Evolutionary conservation across 2,113 vertebrate species (phyloP).

Genomic region (Alligator mississippiensis): DNA sequence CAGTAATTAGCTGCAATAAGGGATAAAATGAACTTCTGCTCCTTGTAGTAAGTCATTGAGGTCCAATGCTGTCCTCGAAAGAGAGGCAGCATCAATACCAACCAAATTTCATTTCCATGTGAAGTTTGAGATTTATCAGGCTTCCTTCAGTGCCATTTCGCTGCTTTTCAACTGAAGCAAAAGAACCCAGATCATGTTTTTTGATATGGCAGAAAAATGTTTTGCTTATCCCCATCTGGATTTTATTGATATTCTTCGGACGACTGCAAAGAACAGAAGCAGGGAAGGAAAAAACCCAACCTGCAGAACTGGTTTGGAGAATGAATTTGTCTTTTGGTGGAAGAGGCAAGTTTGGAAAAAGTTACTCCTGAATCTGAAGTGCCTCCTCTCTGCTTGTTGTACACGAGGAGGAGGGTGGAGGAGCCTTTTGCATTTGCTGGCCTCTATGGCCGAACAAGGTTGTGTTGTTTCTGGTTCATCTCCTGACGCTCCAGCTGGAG

Average conservation of each 20-base stretch:
- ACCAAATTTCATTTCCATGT: neutral
- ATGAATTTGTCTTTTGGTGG: neutral
- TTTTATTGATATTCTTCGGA: neutral
- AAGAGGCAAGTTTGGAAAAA: neutral
- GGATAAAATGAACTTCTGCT: neutral
- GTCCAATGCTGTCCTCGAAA: neutral
- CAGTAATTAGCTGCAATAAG: neutral
- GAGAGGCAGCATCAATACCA: neutral
- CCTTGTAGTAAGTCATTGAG: neutral
- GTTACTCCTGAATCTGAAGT: neutral
- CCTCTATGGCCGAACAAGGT: rapidly evolving
- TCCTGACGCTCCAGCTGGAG: neutral
- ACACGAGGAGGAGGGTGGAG: neutral
- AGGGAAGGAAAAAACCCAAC: neutral
- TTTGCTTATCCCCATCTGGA: neutral
- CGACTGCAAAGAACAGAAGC: neutral
- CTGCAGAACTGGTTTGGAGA: neutral
- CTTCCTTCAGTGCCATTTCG: neutral
- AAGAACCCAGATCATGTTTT: neutral
- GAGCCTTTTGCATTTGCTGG: neutral
- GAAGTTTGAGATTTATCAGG: neutral
- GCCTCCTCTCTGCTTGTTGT: neutral
- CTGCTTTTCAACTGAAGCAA: neutral
- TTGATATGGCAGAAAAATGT: neutral
- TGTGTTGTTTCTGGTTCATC: neutral